Base-by-base conservation (phyloP, 2,113 vertebrate genomes). In the Plectropomus leopardus region DNA sequence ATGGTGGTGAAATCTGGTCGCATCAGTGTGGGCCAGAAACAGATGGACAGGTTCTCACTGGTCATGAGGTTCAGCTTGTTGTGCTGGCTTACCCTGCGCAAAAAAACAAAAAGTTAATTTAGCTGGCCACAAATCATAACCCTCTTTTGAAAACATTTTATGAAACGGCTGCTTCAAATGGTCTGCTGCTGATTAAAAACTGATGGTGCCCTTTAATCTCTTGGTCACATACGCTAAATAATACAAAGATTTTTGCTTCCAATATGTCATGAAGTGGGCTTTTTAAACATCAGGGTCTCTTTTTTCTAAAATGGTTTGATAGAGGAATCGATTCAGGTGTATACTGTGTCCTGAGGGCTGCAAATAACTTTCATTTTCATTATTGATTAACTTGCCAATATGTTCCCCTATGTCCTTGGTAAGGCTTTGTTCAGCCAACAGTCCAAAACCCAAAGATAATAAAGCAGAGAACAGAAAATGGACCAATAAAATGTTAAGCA, bases 21-120 rank as follows among this genome's bases (percentile, higher is more conserved):
- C 97, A 98, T 98, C 75, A 99, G 55, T 0, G 98, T 99, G 36
- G 98, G 98, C 97, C 97, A 99, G 94, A 99, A 99, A 88, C 97
- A 99, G 92, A 99, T 99, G 88, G 97, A 98, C 76, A 99, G 93
- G 91, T 98, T 98, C 93, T 99, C 98, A 0, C 98, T 98, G 45
- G 97, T 99, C 98, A 99, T 99, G 91, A 99, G 95, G 84, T 98
- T 99, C 57, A 93, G 50, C n/a, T 96, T 96, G 92, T 92, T 95
- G 92, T 96, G 95, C 90, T 97, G 97, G 91, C 96, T 97, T 80
- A 98, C 97, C 89, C 98, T 99, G 90, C 14, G 6, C 45, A 34
- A 4, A 64, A 9, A 48, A n/a, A 0, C 13, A 40, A 64, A 54
- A 28, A 21, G 7, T 30, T 3, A 54, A 40, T 64, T 59, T 0